Percentiles rank a stretch among this genome's conserved stretches.
These are phyloP conservation scores for Nomada ferruginata DNA, from an alignment of 2,888 invertebrate genomes.

Conservation along the genomic window DNA sequence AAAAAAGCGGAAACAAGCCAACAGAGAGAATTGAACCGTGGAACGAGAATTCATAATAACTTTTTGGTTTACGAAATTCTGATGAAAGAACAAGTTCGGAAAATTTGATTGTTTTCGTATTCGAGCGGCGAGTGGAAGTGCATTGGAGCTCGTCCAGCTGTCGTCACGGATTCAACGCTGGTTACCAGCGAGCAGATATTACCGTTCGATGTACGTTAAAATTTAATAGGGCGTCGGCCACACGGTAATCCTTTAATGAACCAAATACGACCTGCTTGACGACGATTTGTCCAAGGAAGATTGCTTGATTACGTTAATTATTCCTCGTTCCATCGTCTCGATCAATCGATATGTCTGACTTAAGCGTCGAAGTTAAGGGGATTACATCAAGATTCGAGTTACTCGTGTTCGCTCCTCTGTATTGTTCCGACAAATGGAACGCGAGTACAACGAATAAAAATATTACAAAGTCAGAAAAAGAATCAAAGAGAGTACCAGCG, in stretches of 20 bases:
- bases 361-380: neutral
- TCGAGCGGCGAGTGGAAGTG: too few relatives aligned
- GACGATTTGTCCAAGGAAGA: neutral
- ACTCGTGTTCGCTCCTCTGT: neutral
- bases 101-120: too few relatives aligned
- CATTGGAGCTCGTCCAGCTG: neutral
- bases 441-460: neutral
- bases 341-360: neutral
- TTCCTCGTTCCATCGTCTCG: conserved; percentile 9
- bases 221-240: conserved; percentile 29
- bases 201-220: conserved; percentile 2
- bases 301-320: conserved; percentile 40
- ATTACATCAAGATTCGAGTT: neutral
- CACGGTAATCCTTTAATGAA: conserved; percentile 44
- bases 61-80: neutral
- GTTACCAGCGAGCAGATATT: neutral
- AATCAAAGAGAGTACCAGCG: neutral
- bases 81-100: too few relatives aligned
- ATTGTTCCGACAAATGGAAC: neutral
- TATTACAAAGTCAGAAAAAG: neutral
- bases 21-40: too few relatives aligned
- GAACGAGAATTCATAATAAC: too few relatives aligned
- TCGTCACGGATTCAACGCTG: neutral
- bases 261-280: conserved; percentile 39
- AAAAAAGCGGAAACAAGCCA: too few relatives aligned